Conservation (phyloP, 2,113 vertebrate species). For the Camelus dromedarius region DNA sequence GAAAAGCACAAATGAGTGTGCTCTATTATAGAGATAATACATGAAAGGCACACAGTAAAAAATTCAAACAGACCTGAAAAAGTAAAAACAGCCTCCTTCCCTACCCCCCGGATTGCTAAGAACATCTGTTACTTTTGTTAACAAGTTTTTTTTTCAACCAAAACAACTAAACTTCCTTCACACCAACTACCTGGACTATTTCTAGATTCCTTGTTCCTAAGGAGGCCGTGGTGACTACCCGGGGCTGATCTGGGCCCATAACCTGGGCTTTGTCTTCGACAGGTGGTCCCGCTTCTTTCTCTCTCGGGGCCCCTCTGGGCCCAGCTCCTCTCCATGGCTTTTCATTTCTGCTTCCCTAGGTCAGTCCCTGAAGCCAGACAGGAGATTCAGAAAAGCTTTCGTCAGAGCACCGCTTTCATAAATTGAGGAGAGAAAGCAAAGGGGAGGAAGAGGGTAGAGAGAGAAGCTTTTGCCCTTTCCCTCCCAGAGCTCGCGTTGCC, state of each 20-base stretch:
- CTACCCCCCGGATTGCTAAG: neutral
- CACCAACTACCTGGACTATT: neutral
- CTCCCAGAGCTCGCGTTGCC: neutral
- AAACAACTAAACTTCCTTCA: conserved; percentile 2
- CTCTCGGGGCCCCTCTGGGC: neutral
- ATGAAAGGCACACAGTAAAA: neutral
- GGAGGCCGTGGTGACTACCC: neutral
- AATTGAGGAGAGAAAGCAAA: neutral
- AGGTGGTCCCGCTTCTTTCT: neutral
- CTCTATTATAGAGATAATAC: neutral
- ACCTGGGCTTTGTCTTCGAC: neutral
- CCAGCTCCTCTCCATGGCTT: neutral
- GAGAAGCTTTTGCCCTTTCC: neutral
- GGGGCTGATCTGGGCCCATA: neutral
- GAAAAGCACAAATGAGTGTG: neutral
- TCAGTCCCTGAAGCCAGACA: neutral
- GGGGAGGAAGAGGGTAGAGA: neutral
- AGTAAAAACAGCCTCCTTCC: neutral
- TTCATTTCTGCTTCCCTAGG: neutral
- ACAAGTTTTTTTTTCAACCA: neutral
- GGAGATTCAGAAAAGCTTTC: neutral
- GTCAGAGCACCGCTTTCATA: neutral
- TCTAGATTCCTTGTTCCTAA: neutral
- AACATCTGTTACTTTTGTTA: neutral
- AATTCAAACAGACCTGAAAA: conserved; percentile 3